Conservation (phyloP, 2,113 vertebrate genomes). For the Chionodraco myersi region DNA sequence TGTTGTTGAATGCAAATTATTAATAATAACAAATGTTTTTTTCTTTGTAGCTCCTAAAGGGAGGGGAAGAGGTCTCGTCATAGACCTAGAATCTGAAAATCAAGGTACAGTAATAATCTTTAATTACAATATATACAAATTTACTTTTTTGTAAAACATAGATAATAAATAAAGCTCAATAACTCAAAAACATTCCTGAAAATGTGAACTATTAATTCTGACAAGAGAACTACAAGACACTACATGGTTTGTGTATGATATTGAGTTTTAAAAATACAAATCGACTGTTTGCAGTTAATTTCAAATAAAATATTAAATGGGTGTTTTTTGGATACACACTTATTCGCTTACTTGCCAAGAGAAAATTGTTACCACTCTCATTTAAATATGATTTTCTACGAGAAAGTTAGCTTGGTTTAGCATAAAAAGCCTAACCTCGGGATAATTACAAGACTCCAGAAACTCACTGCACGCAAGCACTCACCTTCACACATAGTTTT, state of each 20-base stretch:
- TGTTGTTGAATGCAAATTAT: not conserved
- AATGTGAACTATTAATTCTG: not conserved
- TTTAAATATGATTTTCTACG: not conserved
- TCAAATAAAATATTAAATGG: not conserved
- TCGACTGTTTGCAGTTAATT: not conserved
- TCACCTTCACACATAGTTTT: not conserved
- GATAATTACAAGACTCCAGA: not conserved
- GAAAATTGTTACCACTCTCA: not conserved
- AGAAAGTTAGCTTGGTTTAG: not conserved
- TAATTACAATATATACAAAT: not conserved
- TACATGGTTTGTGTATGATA: not conserved
- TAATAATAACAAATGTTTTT: not conserved
- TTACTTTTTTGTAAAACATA: not conserved
- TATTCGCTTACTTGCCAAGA: not conserved
- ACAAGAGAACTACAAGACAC: not conserved
- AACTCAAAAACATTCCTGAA: not conserved
- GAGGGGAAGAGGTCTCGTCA: not conserved
- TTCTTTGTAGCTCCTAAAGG: slow-evolving; percentile 11
- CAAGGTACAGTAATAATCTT: slow-evolving; percentile 34
- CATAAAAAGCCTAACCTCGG: not conserved
- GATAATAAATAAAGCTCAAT: not conserved
- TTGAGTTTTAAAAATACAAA: not conserved
- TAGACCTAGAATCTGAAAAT: not conserved
- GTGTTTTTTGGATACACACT: not conserved
- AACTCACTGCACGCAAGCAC: not conserved